Evolutionary conservation across 2,797 vertebrate genomes (phyloP), one percentile per base, ranked within the genome.

Genomic region (Spondyliosoma cantharus): DNA sequence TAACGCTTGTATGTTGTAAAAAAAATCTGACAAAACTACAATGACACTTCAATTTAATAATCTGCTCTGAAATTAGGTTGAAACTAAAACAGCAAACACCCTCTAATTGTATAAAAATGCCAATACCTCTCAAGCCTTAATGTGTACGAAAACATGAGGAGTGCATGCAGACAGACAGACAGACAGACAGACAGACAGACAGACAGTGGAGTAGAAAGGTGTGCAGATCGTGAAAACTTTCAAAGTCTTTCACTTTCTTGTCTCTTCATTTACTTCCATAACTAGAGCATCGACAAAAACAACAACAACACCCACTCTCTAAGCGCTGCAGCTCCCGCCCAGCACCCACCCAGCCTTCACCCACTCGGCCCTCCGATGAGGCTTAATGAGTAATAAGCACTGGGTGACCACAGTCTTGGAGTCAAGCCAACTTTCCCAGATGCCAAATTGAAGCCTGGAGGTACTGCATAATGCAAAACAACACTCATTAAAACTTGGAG

Each of bases 381-480:
- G 71, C 89, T 90, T 91, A 89, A 92, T 90, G 87, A 92, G 90
- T 92, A 90, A 90, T 91, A 92, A 90, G 89, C 91, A 86, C 86
- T 76, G 83, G 85, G 88, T 90, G 93, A 92, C 90, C 92, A 86
- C 76, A 67, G 86, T 74, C 57, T 87, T 94, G 92, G 91, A 93
- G 82, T 83, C 80, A 80, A 81, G 89, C 90, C 93, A 93, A 88
- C 80, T 91, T 83, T 78, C 86, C 89, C 90, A 91, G 91, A 92
- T 91, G 90, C 92, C 89, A 92, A 90, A 93, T 90, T 83, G 91
- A 90, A 91, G 91, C 91, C 90, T 90, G 87, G 84, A 91, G 90
- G 85, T 87, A 80, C 78, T 90, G 90, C 87, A 90, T 79, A 89
- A 93, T 89, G 89, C 91, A 93, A 90, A 91, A 89, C 91, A 91